Evolutionary conservation across 2,797 vertebrate species (phyloP), one percentile per base, ranked within the genome.

Genomic region (Lerista edwardsae): DNA sequence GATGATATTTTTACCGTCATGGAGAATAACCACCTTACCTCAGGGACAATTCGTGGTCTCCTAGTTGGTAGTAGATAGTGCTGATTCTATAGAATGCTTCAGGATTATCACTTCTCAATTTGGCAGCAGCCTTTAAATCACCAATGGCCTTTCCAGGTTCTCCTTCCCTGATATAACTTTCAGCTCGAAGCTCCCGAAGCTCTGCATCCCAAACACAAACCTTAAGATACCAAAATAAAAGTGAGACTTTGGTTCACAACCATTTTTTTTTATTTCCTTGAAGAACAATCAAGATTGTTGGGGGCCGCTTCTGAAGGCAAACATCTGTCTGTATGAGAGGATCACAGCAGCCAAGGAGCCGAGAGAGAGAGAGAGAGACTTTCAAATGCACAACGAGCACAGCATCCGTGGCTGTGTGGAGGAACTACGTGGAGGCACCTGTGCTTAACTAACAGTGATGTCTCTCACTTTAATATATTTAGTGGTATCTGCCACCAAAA

Each of bases 41-140:
- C 91, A 99, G 98, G 83, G 99, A 98, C 95, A 99, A 96, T 87
- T 99, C 97, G 1, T 99, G 98, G 95, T 99, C 98, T 91, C 98
- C 99, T 41, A 99, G 96, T 55, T 97, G 95, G 89, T 99, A 99
- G 93, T 99, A 98, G 94, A 99, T 98, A 84, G 77, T 97, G 96
- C 98, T 99, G 94, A 99, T 98, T 94, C 97, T 98, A 95, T 98
- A 98, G 94, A 98, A 99, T 65, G 98, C 98, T 94, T 97, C 97
- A 1, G 98, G 99, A 84, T 99, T 99, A 95, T 98, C 98, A 36
- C 87, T 98, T 95, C 97, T 98, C 90, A 99, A 92, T 94, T 99
- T 99, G 79, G 98, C 98, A 64, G 97, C 94, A 62, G 97, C 98
- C 96, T 98, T 99, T 80, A 99, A 97, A 96, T 99, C 99, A 87